Evolutionary conservation across 2,888 invertebrate species (phyloP), one percentile per base, ranked within the genome.

Genomic region (Prosopocoilus inquinatus): DNA sequence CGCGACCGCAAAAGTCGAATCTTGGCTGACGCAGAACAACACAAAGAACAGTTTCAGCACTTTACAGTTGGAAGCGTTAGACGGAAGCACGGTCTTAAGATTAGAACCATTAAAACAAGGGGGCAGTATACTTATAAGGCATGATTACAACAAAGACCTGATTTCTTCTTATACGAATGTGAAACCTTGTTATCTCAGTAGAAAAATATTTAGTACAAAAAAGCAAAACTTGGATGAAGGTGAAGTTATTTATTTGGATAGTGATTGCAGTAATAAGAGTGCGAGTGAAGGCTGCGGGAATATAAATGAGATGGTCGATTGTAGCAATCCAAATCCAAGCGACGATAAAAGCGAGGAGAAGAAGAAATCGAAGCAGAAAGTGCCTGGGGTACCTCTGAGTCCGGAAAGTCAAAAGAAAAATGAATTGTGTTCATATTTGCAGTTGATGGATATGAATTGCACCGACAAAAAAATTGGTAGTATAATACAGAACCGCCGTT

Each of bases 391-490:
- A 16, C 69, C 71, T 8, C 36, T 64, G 16, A 74, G 73, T 62
- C 73, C 74, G 1, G 76, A 77, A 50, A 73, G 66, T 39, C 67
- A 67, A 12, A 72, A 73, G 56, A 75, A 75, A 53, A 69, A 70
- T 35, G 76, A 76, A 58, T 64, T 76, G 32, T 75, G 73, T 58
- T 69, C 67, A 15, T 77, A 77, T 64, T 63, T 77, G 48, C 70
- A 77, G 60, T 64, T 77, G 12, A 75, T 76, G 72, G 65, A 67
- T 39, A 64, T 65, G 58, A 74, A 74, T 62, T 70, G 69, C n/a
- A 63, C 63, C 3, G 71, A 71, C 56, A 58, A 70, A 62, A 67
- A 71, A 67, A 62, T 68, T 41, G 65, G 65, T 4, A 62, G 65
- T 20, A 62, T 67, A n/a, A 62, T 68, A 20, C 68, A 70, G 53